Conservation (phyloP, 2,797 vertebrate species). For the Rachycentron canadum region DNA sequence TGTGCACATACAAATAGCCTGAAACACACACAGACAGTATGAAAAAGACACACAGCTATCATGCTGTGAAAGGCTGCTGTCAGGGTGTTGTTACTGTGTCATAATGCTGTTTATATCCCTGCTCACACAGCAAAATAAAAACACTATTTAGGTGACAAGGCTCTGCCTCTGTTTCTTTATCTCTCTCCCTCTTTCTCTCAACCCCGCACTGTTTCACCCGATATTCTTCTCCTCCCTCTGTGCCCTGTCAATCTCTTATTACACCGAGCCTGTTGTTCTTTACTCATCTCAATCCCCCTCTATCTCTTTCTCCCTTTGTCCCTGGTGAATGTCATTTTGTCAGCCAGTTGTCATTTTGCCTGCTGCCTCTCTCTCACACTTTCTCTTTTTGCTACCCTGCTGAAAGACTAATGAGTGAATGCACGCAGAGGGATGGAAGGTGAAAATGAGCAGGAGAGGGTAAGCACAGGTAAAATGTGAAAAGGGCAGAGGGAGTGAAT, state of each 20-base stretch:
- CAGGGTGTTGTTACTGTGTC: constrained; percentile 52
- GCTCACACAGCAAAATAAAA: constrained; percentile 61
- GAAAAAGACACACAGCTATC: constrained; percentile 47
- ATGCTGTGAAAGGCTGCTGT: constrained; percentile 61
- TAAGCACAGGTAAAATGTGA: constrained; percentile 21
- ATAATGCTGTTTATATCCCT: constrained; percentile 55
- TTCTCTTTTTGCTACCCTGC: constrained; percentile 32
- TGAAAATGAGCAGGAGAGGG: neutral
- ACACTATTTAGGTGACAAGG: constrained; percentile 61
- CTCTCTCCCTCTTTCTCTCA: constrained; percentile 16
- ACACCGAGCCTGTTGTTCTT: constrained; percentile 58
- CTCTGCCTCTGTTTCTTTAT: constrained; percentile 40
- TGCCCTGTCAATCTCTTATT: constrained; percentile 63
- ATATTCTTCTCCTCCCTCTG: constrained; percentile 40
- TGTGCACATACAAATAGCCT: constrained; percentile 14
- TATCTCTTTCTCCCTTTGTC: constrained; percentile 48
- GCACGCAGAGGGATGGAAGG: constrained; percentile 35
- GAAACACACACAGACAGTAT: constrained; percentile 13
- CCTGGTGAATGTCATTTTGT: constrained; percentile 69
- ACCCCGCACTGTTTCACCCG: constrained; percentile 36
- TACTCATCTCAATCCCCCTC: constrained; percentile 45
- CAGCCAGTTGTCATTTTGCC: constrained; percentile 67
- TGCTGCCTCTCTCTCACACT: constrained; percentile 29
- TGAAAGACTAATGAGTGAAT: constrained; percentile 65
- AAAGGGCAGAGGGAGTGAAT: neutral